phyloP scores from a whole-genome alignment of 2,888 invertebrate genomes.

The Drosophila macrospina region DNA sequence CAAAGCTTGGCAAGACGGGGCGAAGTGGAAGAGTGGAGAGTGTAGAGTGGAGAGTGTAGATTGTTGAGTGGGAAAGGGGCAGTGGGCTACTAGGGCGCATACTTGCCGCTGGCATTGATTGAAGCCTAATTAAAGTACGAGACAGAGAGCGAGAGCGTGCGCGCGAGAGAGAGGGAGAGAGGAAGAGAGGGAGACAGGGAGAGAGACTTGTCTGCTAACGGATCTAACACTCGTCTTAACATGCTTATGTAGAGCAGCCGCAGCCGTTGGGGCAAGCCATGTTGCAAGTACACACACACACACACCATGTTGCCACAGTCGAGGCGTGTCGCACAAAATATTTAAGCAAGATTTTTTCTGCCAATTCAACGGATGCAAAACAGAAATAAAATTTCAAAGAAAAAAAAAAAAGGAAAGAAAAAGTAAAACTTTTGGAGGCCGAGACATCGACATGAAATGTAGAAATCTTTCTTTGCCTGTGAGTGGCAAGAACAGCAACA shows the following conservation, averaged over 20 bases:
- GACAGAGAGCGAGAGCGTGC: too few relatives aligned
- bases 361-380: constrained; percentile 15
- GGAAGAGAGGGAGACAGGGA: neutral
- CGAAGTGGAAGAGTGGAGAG: neutral
- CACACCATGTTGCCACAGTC: constrained; percentile 8
- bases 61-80: neutral
- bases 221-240: constrained; percentile 20
- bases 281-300: constrained; percentile 25
- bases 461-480: constrained; percentile 45
- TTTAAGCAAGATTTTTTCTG: constrained; percentile 11
- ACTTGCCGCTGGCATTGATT: constrained; percentile 71
- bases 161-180: too few relatives aligned
- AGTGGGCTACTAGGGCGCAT: constrained; percentile 61
- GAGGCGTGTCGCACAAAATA: constrained; percentile 29
- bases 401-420: too few relatives aligned
- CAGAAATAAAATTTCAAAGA: too few relatives aligned
- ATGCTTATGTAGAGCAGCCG: constrained; percentile 25
- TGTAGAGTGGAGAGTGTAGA: neutral
- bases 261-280: constrained; percentile 8
- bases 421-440: constrained; percentile 48
- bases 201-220: constrained; percentile 39
- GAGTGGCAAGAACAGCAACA: constrained; percentile 31
- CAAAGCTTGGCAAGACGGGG: neutral
- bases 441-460: constrained; percentile 44
- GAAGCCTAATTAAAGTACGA: constrained; percentile 71